Conservation (phyloP, 1,140 invertebrate genomes). For the Ganaspis sp. region DNA sequence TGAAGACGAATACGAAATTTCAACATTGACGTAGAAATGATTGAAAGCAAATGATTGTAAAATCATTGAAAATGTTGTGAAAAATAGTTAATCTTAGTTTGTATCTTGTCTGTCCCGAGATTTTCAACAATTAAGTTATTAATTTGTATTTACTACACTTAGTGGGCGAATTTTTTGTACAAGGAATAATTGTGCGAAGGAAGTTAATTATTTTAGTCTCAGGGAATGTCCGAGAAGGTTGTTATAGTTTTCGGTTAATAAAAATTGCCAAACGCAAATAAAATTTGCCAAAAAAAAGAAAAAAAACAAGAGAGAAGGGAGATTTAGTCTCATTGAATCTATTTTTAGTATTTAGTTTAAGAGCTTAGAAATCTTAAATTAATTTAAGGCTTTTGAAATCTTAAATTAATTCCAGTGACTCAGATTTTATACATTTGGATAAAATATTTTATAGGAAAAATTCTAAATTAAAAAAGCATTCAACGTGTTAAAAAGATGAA, state of each 20-base stretch:
- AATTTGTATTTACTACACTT: conserved; percentile 29
- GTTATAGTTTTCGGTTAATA: not conserved
- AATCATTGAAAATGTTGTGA: not conserved
- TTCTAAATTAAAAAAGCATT: not conserved
- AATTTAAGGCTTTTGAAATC: not conserved
- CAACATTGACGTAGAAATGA: no score
- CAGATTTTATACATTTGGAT: not conserved
- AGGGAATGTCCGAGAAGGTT: conserved; percentile 12
- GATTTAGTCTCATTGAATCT: not conserved
- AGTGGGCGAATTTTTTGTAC: conserved; percentile 20
- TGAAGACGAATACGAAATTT: not conserved
- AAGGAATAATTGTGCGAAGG: not conserved
- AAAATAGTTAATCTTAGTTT: not conserved
- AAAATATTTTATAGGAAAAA: not conserved
- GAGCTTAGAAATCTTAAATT: not conserved
- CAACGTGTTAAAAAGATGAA: no score
- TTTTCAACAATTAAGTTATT: not conserved
- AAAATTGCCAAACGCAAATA: conserved; percentile 2
- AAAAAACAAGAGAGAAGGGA: no score
- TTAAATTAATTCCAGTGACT: not conserved
- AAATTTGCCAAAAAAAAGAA: not conserved
- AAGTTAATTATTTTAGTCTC: conserved; percentile 30
- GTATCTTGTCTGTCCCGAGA: not conserved
- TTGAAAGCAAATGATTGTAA: not conserved
- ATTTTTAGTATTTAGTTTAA: not conserved